phyloP scores from a whole-genome alignment of 2,797 vertebrate species.

The Rhynchonycteris naso region DNA sequence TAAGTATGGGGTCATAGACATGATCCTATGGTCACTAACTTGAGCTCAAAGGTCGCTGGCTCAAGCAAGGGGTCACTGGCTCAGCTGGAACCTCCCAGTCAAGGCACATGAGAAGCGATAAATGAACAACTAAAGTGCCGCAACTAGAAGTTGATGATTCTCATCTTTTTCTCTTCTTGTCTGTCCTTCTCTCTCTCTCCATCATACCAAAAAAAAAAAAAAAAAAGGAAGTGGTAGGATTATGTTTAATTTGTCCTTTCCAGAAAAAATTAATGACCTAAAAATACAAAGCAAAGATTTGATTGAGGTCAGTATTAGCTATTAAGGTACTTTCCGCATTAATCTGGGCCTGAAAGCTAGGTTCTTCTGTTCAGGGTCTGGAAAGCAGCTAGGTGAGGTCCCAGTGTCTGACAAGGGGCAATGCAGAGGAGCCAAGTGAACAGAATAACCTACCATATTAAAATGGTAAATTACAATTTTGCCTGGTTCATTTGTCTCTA shows the following conservation, averaged over 20 bases:
- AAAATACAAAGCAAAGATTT: conserved; percentile 45
- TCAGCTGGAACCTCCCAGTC: too few relatives aligned
- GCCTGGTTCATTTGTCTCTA: conserved; percentile 33
- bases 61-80: too few relatives aligned
- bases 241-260: conserved; percentile 40
- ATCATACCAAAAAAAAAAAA: not conserved
- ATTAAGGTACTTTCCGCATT: not conserved
- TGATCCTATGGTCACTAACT: too few relatives aligned
- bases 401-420: not conserved
- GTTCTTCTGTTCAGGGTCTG: not conserved
- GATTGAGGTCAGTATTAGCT: not conserved
- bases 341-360: not conserved
- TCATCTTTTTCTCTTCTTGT: too few relatives aligned
- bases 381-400: not conserved
- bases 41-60: too few relatives aligned
- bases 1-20: too few relatives aligned
- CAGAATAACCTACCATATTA: not conserved
- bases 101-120: too few relatives aligned
- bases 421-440: not conserved
- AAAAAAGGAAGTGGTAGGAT: not conserved
- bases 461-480: not conserved
- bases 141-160: too few relatives aligned
- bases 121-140: too few relatives aligned
- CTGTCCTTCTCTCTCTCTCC: not conserved
- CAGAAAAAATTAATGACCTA: conserved; percentile 2